Percentiles rank a stretch among this genome's conserved stretches.
Evolutionary conservation across 2,797 vertebrate genomes (phyloP).

Genomic region (Rhinatrema bivittatum): DNA sequence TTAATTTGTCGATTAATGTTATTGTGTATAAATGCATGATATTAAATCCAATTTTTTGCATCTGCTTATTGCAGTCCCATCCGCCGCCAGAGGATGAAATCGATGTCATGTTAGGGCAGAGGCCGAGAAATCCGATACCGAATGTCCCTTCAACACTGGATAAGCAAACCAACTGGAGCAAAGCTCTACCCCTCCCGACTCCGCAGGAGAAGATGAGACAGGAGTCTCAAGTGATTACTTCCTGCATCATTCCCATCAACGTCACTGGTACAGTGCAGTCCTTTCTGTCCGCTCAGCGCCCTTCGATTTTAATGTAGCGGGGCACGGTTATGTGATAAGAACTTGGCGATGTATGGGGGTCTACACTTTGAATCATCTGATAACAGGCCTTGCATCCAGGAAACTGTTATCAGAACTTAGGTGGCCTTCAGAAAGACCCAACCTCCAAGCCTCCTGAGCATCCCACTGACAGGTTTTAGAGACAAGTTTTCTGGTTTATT

Average conservation of each 20-base stretch:
- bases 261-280: slow-evolving; percentile 82
- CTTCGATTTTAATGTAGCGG: no score
- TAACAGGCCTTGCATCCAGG: no score
- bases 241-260: slow-evolving; percentile 96
- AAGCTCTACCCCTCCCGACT: slow-evolving; percentile 89
- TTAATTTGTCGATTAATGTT: no score
- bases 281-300: no score
- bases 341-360: no score
- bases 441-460: no score
- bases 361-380: no score
- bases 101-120: slow-evolving; percentile 85
- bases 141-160: slow-evolving; percentile 94
- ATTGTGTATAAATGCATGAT: slow-evolving; percentile 16
- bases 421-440: no score
- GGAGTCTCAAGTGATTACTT: slow-evolving; percentile 85
- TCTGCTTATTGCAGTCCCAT: slow-evolving; percentile 71
- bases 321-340: no score
- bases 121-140: slow-evolving; percentile 86
- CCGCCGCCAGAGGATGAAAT: slow-evolving; percentile 77
- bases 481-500: no score
- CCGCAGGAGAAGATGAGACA: slow-evolving; percentile 95
- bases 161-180: slow-evolving; percentile 98
- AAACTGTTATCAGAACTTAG: no score
- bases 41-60: slow-evolving; percentile 49
- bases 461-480: no score